Evolutionary conservation across 2,113 vertebrate genomes (phyloP), one percentile per base, ranked within the genome.

Genomic region (Damaliscus lunatus): DNA sequence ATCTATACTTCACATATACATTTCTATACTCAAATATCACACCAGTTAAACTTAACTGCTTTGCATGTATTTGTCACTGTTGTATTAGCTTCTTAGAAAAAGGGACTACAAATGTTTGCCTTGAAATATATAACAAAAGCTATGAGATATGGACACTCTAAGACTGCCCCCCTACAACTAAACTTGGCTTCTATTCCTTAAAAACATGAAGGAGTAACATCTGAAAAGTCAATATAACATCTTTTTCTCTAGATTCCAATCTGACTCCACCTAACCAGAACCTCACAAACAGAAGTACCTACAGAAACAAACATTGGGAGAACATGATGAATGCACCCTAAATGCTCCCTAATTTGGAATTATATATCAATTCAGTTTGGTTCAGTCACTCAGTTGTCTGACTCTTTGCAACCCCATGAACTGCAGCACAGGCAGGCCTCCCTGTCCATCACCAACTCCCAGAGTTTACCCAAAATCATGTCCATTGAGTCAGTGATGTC

Each of bases 71-170:
- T 86, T 50, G 33, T 31, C 4, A 95, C 25, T 25, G 23, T 21
- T 64, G 40, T 64, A 27, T 74, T 89, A 89, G 7, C 10, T 74
- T 92, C 59, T 92, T 94, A 77, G 31, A 74, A 87, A 50, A 80
- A 14, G 16, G 36, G 23, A 46, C 17, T 67, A 50, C 55, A 86
- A 86, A 89, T 29, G 1, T 89, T 67, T 87, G 25, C 31, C 16
- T 91, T 71, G 64, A 88, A 74, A 84, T 33, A 21, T 25, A 31
- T 50, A 82, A 33, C 43, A 81, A 71, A 88, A 82, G 84, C 19
- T 86, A 48, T 52, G 59, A 87, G 33, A 80, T 27, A 5, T 46
- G 17, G 14, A 89, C 67, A 64, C 16, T n/a, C 33, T n/a, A 62
- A 48, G 19, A 59, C 11, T 6, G 86, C 16, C 93, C 10, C 16